Evolutionary conservation across 2,113 vertebrate genomes (phyloP), one percentile per base, ranked within the genome.

Genomic region (Mustelus asterias): DNA sequence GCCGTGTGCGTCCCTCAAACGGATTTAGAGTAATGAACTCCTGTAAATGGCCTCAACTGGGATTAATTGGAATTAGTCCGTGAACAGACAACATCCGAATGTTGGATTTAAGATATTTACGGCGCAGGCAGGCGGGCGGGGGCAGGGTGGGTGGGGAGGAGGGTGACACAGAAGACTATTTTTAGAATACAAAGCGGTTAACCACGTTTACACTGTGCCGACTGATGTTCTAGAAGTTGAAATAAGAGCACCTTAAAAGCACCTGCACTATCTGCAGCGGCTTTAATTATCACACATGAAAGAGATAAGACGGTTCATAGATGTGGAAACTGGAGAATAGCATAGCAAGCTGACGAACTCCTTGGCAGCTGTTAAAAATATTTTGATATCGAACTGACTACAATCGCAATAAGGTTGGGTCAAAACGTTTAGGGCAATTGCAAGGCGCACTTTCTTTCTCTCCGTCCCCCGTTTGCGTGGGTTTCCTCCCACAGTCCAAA

Each of bases 211-310:
- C 22, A 72, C 5, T 26, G 33, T 24, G 67, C 44, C 16, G 37
- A 72, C 41, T 48, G 41, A 67, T 94, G 63, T 69, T 44, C 33
- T 3, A 41, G 2, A 11, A 69, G 37, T n/a, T 72, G 94, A 54
- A 29, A 26, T 72, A 29, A 48, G 11, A 69, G 33, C 69, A 54
- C 18, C 10, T 95, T 72, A 13, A 26, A 44, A 29, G 54, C 69
- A 95, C 94, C 69, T 95, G 94, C 26, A 54, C 26, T 48, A 29
- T 33, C 37, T 95, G 29, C 24, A 58, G 48, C 24, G 13, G 67
- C 67, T 95, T 95, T 41, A 72, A 95, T 44, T 94, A 69, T 70
- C 41, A 44, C 65, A 95, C 37, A 48, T 69, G 41, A 95, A 95
- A 95, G 94, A 48, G 67, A 70, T 94, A 70, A 72, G 94, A 72